phyloP scores from a whole-genome alignment of 2,888 invertebrate species.

The Conomelus anceps region DNA sequence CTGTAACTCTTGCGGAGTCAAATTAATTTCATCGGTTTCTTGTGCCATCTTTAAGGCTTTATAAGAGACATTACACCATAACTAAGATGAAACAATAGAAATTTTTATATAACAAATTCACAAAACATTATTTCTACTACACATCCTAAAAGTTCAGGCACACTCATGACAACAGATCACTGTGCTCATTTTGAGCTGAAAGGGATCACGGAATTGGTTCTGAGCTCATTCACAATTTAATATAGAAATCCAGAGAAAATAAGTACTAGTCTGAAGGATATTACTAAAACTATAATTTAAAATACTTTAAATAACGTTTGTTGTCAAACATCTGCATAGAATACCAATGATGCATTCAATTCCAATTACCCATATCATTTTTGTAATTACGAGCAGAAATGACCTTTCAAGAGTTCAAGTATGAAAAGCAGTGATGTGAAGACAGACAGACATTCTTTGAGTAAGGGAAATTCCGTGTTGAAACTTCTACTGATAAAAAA shows the following conservation, averaged over 20 bases:
- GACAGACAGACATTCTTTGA: background rate
- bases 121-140: background rate
- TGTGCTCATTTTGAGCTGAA: background rate
- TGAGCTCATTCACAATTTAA: background rate
- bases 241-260: background rate
- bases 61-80: background rate
- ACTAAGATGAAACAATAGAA: background rate
- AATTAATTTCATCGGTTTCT: constrained; percentile 60
- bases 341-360: background rate
- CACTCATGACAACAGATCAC: constrained; percentile 7
- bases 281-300: background rate
- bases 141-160: constrained; percentile 4
- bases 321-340: background rate
- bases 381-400: constrained; percentile 15
- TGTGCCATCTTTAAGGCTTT: constrained; percentile 42
- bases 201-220: constrained; percentile 15
- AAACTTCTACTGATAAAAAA: background rate
- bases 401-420: constrained; percentile 25
- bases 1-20: constrained; percentile 78
- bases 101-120: background rate
- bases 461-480: background rate
- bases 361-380: background rate
- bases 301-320: background rate
- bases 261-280: background rate
- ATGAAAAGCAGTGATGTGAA: constrained; percentile 7